Base-by-base conservation (phyloP, 2,113 vertebrate species). In the Dipodomys stephensi region DNA sequence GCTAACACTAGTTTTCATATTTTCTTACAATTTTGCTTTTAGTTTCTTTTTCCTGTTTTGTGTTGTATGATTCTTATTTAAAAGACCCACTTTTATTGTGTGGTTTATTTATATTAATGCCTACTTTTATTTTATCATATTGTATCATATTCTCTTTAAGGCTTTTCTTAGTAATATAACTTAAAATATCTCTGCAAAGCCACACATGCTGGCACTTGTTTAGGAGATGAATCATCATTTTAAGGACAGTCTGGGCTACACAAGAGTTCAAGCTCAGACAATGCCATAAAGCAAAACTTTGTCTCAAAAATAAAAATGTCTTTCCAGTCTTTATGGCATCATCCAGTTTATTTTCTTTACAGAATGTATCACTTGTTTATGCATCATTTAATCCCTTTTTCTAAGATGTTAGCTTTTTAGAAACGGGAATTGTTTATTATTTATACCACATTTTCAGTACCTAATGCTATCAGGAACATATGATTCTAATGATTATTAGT, bases 101-200 rank as follows among this genome's bases (percentile, higher is more conserved):
- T 28, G 27, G 20, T 22, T 60, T 49, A 12, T 68, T 72, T 68
- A n/a, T 84, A 65, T 73, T 89, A 68, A 85, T 74, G 46, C n/a
- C 28, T 57, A 80, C 80, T 68, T 95, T 89, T 74, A 88, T 85
- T 68, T 79, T 32, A 80, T 74, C 76, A 49, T 62, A 64, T 74
- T 27, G 2, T 62, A 30, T 76, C 68, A 76, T 27, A 18, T 49
- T 72, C 23, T 80, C 25, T 77, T 92, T 49, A 74, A 89, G 30
- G 19, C 18, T 20, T 74, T 92, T 22, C 11, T 53, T 78, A 89
- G 73, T 81, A 3, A 62, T 62, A 13, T 60, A 92, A 16, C 13
- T 20, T 91, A 39, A 88, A 62, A 62, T 62, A 62, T 62, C 60
- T 22, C 60, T 62, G 16, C 60, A 62, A 62, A 18, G 60, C 20